Evolutionary conservation across 2,797 vertebrate genomes (phyloP), one percentile per base, ranked within the genome.

Genomic region (Pyrocephalus nanus): DNA sequence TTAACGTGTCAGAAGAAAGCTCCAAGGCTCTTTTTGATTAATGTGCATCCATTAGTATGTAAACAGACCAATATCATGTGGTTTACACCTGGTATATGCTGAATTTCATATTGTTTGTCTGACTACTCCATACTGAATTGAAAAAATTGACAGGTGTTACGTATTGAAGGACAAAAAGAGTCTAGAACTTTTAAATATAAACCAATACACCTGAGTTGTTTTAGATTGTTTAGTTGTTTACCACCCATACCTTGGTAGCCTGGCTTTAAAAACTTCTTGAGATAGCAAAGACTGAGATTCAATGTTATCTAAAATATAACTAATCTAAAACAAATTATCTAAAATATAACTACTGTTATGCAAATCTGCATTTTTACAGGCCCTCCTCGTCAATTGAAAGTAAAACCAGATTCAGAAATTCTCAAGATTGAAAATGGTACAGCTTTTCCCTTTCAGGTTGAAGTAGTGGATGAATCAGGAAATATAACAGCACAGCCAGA

Each of bases 401-500:
- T 99, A 65, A 98, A 95, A 54, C 98, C 98, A 34, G 96, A 97
- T 81, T 97, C 97, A 34, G 94, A 97, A 51, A 91, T 97, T 48
- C 91, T 98, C 22, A 92, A 96, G 73, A 97, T 98, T 54, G 98
- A 99, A 96, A 99, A 99, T 79, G 98, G 99, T 86, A 97, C 97
- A 88, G 55, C 98, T 48, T 97, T 98, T 58, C 95, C 73, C 20
- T 99, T 99, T 95, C 95, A 97, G 67, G 97, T 99, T 58, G 98
- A 99, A 95, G 97, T 99, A 91, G 96, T 98, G 7, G 99, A 99
- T 89, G 98, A 98, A 94, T 98, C 97, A 34, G 98, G 98, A 93
- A 99, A 99, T 96, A 53, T 98, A 97, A 98, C 98, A 22, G 94
- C 97, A 58, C 97, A 98, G 47, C 97, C 98, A 42, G 99, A 98